phyloP scores from a whole-genome alignment of 2,113 vertebrate species.

The Tupaia chinensis region DNA sequence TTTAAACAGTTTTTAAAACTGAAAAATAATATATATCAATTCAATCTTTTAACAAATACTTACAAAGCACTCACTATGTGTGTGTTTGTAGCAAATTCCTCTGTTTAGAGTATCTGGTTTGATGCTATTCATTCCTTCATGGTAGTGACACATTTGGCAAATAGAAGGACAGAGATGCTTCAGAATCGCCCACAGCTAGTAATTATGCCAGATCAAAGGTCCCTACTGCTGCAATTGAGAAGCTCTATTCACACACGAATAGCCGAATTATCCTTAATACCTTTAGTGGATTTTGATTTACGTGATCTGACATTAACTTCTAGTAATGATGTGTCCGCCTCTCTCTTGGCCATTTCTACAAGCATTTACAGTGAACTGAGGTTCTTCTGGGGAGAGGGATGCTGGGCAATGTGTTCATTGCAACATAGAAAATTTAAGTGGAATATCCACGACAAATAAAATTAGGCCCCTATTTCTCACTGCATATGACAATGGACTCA shows the following conservation, averaged over 20 bases:
- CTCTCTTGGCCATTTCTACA: not conserved
- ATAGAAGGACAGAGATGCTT: not conserved
- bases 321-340: too few relatives aligned
- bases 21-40: rapidly evolving
- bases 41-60: not conserved
- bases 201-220: not conserved
- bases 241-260: rapidly evolving
- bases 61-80: rapidly evolving
- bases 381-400: rapidly evolving
- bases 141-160: rapidly evolving
- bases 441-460: too few relatives aligned
- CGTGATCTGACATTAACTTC: rapidly evolving
- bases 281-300: rapidly evolving
- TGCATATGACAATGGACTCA: too few relatives aligned
- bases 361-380: not conserved
- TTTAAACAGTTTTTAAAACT: not conserved
- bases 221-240: rapidly evolving
- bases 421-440: not conserved
- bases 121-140: rapidly evolving
- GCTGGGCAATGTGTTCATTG: rapidly evolving
- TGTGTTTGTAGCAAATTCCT: rapidly evolving
- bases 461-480: too few relatives aligned
- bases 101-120: rapidly evolving
- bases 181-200: rapidly evolving
- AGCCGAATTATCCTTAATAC: rapidly evolving